Base-by-base conservation (phyloP, 1,140 invertebrate genomes). In the Ptiloglossa arizonensis region DNA sequence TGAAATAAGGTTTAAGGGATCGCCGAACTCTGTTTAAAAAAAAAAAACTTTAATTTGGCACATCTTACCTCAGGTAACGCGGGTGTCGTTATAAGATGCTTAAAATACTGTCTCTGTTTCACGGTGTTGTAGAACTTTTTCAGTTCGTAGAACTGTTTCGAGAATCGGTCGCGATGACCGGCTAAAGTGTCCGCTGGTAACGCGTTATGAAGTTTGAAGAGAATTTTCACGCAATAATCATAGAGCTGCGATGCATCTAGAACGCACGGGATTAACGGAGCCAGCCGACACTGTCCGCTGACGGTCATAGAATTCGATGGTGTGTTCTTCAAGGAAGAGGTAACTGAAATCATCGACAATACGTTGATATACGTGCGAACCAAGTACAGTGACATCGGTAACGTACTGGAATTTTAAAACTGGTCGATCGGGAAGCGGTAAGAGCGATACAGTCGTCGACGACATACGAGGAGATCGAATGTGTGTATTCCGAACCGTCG, bases 231-330 rank as follows among this genome's bases (percentile, higher is more conserved):
- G 82, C 96, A 96, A 89, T 97, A 98, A 93, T 99, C 98, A 90
- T 99, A 99, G 0, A 99, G 93, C 81, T 97, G 97, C 83, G 97
- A 98, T 0, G 98, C 98, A 92, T 99, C 99, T 93, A 98, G 97
- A 82, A 99, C 99, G 89, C 98, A 98, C n/a, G 98, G 96, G 81
- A 99, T 98, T 9, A 99, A 93, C 15, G 99, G 98, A 22, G 98
- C 97, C 62, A 99, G 93, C 72, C 98, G 94, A 92, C 99, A 99
- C 92, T 99, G 98, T 3, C 99, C 98, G 77, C 96, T 96, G 66
- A 95, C 96, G 0, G 98, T 99, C 97, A 99, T 99, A 5, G 98
- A 99, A 93, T 98, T 99, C 15, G 98, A 97, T 60, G 97, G 94
- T 2, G 97, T 97, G 92, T 96, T 96, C 92, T 99, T 98, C 88